phyloP scores from a whole-genome alignment of 2,113 vertebrate genomes.

The Microcebus ravelobensis region DNA sequence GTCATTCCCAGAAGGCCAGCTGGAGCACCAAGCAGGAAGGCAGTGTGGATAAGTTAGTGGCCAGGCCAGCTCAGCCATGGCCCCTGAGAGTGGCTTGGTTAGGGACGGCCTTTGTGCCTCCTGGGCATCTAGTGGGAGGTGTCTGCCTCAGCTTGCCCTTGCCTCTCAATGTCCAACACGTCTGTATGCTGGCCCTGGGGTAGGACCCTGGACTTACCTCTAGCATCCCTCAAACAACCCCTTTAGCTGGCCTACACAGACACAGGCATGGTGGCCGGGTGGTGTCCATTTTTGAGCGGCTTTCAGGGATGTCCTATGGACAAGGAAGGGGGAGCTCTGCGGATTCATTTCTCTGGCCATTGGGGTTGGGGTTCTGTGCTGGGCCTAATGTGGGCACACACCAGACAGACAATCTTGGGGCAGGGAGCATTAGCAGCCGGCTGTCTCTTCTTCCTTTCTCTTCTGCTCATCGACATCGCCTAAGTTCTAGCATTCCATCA shows the following conservation, averaged over 20 bases:
- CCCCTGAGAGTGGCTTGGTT: background rate
- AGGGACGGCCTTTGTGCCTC: background rate
- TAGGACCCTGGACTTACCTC: background rate
- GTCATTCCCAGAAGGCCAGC: background rate
- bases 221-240: background rate
- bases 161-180: background rate
- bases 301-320: background rate
- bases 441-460: background rate
- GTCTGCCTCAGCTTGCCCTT: background rate
- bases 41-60: background rate
- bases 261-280: background rate
- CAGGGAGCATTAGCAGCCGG: background rate
- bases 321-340: background rate
- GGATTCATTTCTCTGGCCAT: background rate
- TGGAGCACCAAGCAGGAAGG: background rate
- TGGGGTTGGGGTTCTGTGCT: background rate
- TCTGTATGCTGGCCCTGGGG: background rate
- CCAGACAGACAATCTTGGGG: background rate
- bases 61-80: background rate
- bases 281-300: background rate
- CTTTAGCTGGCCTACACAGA: background rate
- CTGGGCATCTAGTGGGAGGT: background rate
- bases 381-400: background rate
- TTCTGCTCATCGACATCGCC: background rate
- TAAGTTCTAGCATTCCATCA: background rate